These are phyloP conservation scores for Euplagia quadripunctaria DNA, from an alignment of 2,888 invertebrate genomes.

Conservation along the genomic window DNA sequence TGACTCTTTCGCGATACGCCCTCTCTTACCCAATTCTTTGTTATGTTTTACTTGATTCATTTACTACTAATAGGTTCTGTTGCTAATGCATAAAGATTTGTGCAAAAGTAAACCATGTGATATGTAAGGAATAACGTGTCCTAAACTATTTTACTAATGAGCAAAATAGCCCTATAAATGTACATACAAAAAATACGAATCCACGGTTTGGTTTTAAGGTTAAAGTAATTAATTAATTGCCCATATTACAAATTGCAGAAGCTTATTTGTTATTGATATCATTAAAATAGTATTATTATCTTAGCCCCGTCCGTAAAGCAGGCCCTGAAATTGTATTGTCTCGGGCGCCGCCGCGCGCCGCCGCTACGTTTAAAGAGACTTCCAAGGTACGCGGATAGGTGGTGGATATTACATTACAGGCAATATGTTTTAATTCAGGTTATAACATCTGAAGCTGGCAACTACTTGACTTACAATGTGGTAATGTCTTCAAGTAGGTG, in stretches of 20 bases:
- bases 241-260: not conserved
- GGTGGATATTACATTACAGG: not conserved
- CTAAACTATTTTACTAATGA: no score
- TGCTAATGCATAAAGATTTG: no score
- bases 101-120: no score
- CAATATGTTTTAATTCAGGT: not conserved
- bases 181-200: no score
- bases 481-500: not conserved
- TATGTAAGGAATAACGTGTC: no score
- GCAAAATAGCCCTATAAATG: no score
- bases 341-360: not conserved
- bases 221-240: no score
- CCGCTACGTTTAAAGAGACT: not conserved
- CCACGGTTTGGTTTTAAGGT: no score
- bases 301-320: not conserved
- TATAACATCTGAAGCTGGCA: not conserved
- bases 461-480: not conserved
- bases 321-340: slow-evolving; percentile 11
- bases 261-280: not conserved
- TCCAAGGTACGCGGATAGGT: not conserved
- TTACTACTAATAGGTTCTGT: no score
- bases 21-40: no score
- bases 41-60: no score
- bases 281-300: slow-evolving; percentile 11
- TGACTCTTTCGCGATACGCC: no score